Conservation (phyloP, 1,140 invertebrate genomes). For the Ruditapes philippinarum region DNA sequence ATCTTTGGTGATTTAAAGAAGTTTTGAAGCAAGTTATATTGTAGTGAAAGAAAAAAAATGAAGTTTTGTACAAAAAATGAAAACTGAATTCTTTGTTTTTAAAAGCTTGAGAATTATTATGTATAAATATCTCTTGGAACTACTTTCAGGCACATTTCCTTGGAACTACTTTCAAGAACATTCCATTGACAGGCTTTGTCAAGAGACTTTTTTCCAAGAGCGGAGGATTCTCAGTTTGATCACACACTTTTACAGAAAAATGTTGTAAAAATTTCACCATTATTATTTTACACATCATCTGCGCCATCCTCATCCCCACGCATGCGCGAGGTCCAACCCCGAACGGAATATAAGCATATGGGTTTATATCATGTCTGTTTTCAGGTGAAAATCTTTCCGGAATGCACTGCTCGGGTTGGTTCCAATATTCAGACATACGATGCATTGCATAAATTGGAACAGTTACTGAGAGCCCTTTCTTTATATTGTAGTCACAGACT, state of each 20-base stretch:
- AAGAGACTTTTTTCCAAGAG: conserved; percentile 49
- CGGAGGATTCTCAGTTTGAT: conserved; percentile 10
- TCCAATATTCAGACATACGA: conserved; percentile 44
- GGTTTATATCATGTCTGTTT: conserved; percentile 72
- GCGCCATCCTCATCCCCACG: conserved; percentile 84
- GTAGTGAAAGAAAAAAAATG: too few relatives aligned
- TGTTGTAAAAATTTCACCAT: conserved; percentile 78
- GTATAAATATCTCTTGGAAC: too few relatives aligned
- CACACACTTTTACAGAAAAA: conserved; percentile 57
- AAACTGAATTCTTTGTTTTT: too few relatives aligned
- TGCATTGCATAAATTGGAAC: conserved; percentile 56
- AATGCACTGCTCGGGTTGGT: conserved; percentile 22
- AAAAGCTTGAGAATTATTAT: too few relatives aligned
- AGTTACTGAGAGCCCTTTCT: conserved; percentile 32
- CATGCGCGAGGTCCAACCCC: conserved; percentile 85
- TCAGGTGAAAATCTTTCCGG: conserved; percentile 69
- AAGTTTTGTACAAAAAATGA: too few relatives aligned
- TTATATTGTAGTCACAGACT: conserved; percentile 25
- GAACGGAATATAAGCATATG: conserved; percentile 83
- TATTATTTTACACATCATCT: conserved; percentile 81
- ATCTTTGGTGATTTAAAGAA: too few relatives aligned
- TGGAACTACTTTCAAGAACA: neutral
- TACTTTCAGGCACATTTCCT: neutral
- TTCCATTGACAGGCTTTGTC: conserved; percentile 50
- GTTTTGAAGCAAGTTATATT: too few relatives aligned